A percentile compares a stretch with the other conserved stretches of the same genome.
Conservation (phyloP, 1,140 invertebrate genomes). For the Diorhabda sublineata region DNA sequence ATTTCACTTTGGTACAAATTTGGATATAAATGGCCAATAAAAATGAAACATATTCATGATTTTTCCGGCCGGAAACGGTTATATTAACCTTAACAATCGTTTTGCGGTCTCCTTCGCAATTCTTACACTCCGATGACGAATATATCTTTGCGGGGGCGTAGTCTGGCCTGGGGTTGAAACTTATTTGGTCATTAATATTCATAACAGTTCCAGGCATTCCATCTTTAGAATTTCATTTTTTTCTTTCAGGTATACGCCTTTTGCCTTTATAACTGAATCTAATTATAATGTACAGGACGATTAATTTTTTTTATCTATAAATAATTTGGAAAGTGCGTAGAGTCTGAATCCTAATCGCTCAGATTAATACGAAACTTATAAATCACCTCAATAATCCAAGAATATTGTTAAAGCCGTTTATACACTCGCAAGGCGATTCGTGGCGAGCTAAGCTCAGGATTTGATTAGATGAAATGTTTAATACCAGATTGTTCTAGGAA, state of each 20-base stretch:
- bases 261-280: background rate
- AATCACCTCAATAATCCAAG: too few species aligned
- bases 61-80: constrained; percentile 44
- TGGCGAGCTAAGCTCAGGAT: too few species aligned
- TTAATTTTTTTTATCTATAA: too few species aligned
- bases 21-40: constrained; percentile 47
- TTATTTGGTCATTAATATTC: constrained; percentile 37
- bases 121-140: constrained; percentile 33
- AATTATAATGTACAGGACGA: too few species aligned
- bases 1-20: constrained; percentile 24
- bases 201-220: constrained; percentile 22
- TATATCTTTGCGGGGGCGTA: constrained; percentile 9
- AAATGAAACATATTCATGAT: constrained; percentile 50
- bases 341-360: too few species aligned
- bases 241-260: constrained; percentile 7
- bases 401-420: too few species aligned
- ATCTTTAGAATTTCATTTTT: constrained; percentile 1
- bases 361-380: too few species aligned
- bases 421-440: too few species aligned
- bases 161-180: constrained; percentile 25
- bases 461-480: too few species aligned
- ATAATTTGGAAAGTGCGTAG: too few species aligned
- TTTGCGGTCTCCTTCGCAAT: constrained; percentile 21
- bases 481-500: too few species aligned
- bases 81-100: constrained; percentile 40